Conservation (phyloP, 2,888 invertebrate genomes). For the Pterobdella sp. region DNA sequence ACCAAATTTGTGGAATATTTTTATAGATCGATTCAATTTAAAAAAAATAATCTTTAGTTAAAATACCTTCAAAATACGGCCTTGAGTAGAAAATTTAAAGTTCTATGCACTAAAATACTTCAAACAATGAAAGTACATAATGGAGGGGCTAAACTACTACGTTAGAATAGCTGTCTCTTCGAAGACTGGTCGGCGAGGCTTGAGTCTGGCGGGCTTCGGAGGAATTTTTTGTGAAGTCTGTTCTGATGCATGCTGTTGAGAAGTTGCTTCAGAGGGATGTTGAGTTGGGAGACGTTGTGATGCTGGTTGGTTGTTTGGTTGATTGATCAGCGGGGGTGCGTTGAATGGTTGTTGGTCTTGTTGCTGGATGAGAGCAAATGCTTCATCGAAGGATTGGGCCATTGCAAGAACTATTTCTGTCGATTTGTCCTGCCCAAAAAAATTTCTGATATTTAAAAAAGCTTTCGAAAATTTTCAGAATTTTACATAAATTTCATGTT, state of each 20-base stretch:
- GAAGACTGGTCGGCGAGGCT: background rate
- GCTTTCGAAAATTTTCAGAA: too few species aligned
- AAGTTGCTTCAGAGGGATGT: background rate
- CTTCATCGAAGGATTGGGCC: slow-evolving; percentile 26
- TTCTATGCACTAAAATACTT: too few species aligned
- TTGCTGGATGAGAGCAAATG: slow-evolving; percentile 9
- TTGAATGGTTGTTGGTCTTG: slow-evolving; percentile 4
- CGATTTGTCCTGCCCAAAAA: slow-evolving; percentile 21
- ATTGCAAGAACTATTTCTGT: slow-evolving; percentile 27
- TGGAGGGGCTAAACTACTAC: background rate
- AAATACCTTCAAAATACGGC: too few species aligned
- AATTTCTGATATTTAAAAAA: too few species aligned
- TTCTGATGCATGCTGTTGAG: background rate
- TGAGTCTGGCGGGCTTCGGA: background rate
- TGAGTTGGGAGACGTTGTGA: background rate
- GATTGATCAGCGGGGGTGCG: background rate
- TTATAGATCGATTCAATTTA: too few species aligned
- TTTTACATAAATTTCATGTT: too few species aligned
- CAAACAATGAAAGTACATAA: too few species aligned
- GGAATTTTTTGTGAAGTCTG: background rate
- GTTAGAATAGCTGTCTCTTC: slow-evolving; percentile 7
- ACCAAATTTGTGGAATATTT: too few species aligned
- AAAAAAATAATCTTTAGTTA: too few species aligned
- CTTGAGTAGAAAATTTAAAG: too few species aligned
- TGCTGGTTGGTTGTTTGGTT: background rate